Conservation (phyloP, 2,113 vertebrate genomes). For the Phocoena phocoena region DNA sequence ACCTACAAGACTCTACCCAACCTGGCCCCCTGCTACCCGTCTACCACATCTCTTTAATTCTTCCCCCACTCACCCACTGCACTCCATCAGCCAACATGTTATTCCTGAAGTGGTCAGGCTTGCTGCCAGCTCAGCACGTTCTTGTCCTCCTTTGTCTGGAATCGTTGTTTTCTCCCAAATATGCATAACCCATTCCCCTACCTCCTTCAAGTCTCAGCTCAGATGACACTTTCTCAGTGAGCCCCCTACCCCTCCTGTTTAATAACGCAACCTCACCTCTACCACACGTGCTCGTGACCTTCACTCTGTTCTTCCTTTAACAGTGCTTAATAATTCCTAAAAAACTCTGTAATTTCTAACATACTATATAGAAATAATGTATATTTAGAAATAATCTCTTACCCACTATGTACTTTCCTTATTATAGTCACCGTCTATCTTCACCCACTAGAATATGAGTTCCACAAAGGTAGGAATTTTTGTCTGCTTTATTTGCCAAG, state of each 20-base stretch:
- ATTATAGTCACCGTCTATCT: not conserved
- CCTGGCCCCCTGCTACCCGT: not conserved
- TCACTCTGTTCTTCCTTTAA: not conserved
- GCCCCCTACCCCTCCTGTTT: not conserved
- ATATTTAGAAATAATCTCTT: not conserved
- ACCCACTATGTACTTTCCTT: not conserved
- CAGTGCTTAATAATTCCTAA: not conserved
- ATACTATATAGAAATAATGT: not conserved
- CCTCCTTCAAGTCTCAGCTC: not conserved
- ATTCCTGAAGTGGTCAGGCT: not conserved
- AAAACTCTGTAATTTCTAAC: not conserved
- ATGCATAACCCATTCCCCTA: too few relatives aligned
- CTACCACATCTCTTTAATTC: not conserved
- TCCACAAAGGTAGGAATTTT: not conserved
- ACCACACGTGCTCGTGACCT: not conserved
- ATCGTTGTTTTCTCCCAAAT: not conserved
- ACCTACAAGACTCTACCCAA: not conserved
- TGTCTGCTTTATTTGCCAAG: not conserved
- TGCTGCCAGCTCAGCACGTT: not conserved
- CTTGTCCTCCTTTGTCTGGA: not conserved
- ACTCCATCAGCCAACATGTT: not conserved
- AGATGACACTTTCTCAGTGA: not conserved
- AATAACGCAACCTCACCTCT: not conserved
- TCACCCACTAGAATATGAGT: not conserved
- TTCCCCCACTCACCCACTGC: accelerated